phyloP scores from a whole-genome alignment of 2,888 invertebrate genomes.

The Melanophora roralis region DNA sequence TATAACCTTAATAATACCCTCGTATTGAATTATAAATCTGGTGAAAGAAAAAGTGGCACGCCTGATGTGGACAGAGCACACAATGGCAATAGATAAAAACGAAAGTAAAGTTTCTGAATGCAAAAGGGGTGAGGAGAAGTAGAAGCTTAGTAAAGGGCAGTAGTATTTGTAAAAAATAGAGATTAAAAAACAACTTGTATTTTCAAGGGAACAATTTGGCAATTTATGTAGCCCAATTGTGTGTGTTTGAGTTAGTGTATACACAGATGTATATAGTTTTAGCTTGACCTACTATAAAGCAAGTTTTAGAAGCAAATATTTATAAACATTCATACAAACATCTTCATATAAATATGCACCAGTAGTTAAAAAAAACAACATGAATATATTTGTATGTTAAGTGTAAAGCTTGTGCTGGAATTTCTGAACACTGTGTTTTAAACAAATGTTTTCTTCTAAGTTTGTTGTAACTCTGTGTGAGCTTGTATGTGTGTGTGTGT shows the following conservation, averaged over 20 bases:
- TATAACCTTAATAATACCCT: too few relatives aligned
- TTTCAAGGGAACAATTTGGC: constrained; percentile 50
- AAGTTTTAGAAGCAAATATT: background rate
- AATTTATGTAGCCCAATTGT: constrained; percentile 14
- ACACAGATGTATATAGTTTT: background rate
- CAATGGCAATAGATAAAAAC: constrained; percentile 8
- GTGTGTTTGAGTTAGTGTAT: background rate
- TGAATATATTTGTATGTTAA: constrained; percentile 5
- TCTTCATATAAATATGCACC: background rate
- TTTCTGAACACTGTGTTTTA: too few relatives aligned
- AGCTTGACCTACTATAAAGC: constrained; percentile 38
- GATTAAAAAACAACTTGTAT: constrained; percentile 17
- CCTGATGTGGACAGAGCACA: background rate
- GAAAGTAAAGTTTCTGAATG: background rate
- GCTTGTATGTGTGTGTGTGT: constrained; percentile 20
- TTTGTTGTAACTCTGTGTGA: too few relatives aligned
- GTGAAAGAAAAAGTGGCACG: background rate
- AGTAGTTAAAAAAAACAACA: background rate
- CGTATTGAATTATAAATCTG: too few relatives aligned
- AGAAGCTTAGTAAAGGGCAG: background rate
- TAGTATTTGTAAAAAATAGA: constrained; percentile 9
- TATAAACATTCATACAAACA: background rate
- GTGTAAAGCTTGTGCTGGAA: too few relatives aligned
- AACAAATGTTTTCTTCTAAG: constrained; percentile 7
- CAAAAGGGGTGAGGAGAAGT: background rate